phyloP scores from a whole-genome alignment of 2,888 invertebrate species.

The Synanthedon vespiformis region DNA sequence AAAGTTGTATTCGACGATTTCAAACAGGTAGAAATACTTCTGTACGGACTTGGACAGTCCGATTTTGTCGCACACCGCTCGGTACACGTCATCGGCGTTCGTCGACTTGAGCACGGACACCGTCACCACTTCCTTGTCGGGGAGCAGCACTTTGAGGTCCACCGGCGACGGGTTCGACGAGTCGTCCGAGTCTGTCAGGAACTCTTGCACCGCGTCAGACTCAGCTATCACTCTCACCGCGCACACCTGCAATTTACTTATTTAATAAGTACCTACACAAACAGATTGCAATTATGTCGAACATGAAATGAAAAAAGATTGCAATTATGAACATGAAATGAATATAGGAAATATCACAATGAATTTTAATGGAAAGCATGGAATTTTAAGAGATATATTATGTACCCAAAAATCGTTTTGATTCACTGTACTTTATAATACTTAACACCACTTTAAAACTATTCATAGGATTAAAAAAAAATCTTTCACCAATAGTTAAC shows the following conservation, averaged over 20 bases:
- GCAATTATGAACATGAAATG: no score
- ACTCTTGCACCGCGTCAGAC: constrained; percentile 96
- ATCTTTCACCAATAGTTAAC: no score
- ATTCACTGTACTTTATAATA: no score
- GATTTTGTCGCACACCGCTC: constrained; percentile 86
- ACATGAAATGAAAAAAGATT: no score
- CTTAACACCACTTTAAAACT: no score
- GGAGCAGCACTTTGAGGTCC: constrained; percentile 84
- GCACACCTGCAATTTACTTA: constrained; percentile 73
- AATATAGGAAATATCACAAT: no score
- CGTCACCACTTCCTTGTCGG: constrained; percentile 90
- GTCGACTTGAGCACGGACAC: constrained; percentile 91
- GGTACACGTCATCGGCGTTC: constrained; percentile 91
- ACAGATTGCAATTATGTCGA: no score
- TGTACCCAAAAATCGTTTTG: no score
- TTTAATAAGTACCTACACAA: no score
- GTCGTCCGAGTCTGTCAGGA: constrained; percentile 92
- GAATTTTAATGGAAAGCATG: no score
- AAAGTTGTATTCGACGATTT: constrained; percentile 97
- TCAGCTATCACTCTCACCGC: constrained; percentile 98
- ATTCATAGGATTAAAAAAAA: no score
- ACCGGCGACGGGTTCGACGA: constrained; percentile 81
- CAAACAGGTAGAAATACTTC: constrained; percentile 95
- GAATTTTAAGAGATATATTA: no score
- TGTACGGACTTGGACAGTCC: constrained; percentile 83